Base-by-base conservation (phyloP, 1,140 invertebrate genomes). In the Paralvinella palmiformis region DNA sequence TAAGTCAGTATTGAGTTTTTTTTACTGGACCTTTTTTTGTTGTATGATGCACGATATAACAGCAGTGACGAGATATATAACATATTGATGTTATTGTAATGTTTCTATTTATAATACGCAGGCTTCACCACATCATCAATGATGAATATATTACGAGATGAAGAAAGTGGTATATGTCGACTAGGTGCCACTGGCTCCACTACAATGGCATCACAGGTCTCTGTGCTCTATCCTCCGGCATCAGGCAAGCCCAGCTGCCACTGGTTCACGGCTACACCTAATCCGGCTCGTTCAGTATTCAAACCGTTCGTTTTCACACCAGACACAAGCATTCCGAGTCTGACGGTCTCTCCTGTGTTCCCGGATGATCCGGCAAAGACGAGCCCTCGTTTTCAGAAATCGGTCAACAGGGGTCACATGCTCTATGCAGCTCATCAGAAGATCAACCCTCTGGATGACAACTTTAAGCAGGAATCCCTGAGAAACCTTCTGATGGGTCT, bases 231-330 rank as follows among this genome's bases (percentile, higher is more conserved):
- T n/a, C 55, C 55, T 13, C 6, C 33, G 33, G 36, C 58, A 1
- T 22, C 33, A 1, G 37, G 27, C 24, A 41, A 24, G 17, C 58
- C 77, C 2, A 66, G 67, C 45, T 83, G 84, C 62, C 87, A 90
- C 75, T 90, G 88, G 88, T 89, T 90, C 69, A 90, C 88, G 1
- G 88, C 85, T 0, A 90, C 88, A 13, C 87, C 88, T 1, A 87
- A 90, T 77, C 85, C 88, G 0, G 83, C 81, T 31, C 78, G 85
- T 65, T 89, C 88, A 0, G 86, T 88, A 17, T 90, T 87, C 76
- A 90, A 90, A 75, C 88, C 89, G n/a, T 90, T 90, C 70, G 81
- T 89, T 7, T 90, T 90, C 72, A 85, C 86, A 0, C 82, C 83
- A 10, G 84, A 85, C 62, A 83, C 81, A 1, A 74, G 81, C 31